Evolutionary conservation across 2,888 invertebrate species (phyloP), one percentile per base, ranked within the genome.

Genomic region (Linnaemya tessellans): DNA sequence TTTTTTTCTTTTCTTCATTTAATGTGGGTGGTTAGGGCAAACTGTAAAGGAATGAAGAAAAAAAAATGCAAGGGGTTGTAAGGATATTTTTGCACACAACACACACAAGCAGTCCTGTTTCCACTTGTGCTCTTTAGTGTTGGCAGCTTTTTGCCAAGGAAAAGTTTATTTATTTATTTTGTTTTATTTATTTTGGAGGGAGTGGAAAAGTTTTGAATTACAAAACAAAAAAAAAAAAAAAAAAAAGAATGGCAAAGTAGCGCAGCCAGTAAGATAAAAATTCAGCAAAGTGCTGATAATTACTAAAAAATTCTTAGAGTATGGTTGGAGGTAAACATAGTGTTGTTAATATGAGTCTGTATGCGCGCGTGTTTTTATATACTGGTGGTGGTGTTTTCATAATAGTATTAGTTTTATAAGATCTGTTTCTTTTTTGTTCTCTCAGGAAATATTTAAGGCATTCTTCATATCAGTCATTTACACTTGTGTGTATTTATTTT

Each of bases 201-300:
- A 18, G 49, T 10, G 18, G 18, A 71, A 67, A 81, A 60, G 74
- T 81, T 81, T 81, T 74, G 68, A 80, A 60, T 74, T 74, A 80
- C 74, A 43, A 82, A 82, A 78, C n/a, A n/a, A n/a, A n/a, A n/a
- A 65, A 22, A 70, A 46, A 56, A 58, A 46, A 30, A 71, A 15
- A 9, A 58, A 38, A 46, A 60, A 60, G 13, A 51, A 67, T 38
- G 7, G 51, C 25, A 73, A 73, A 46, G 65, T 41, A 73, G 70
- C 67, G 10, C 62, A 56, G 60, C 56, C 35, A 43, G 41, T 18
- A 65, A 71, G 80, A 81, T 81, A 85, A 82, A 75, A 82, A 82
- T 79, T 82, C 71, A 65, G 78, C 79, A 82, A 79, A 85, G 85
- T 82, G 82, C 60, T 79, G 79, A 82, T 85, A 85, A 85, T 85